Conservation (phyloP, 2,797 vertebrate genomes). For the Tolypeutes matacus region DNA sequence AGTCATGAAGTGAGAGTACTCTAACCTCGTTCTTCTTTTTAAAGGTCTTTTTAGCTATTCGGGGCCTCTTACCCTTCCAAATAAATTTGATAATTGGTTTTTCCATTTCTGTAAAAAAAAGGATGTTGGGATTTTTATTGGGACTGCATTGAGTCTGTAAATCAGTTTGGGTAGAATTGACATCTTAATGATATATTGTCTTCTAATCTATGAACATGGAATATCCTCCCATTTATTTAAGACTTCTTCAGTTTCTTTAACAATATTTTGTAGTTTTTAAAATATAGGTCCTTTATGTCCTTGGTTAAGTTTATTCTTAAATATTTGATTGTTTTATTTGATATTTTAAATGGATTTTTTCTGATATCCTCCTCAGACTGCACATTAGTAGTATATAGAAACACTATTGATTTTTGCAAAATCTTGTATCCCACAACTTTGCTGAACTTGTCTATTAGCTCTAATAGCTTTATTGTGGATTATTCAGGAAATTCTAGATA, state of each 20-base stretch:
- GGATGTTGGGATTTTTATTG: slow-evolving; percentile 3
- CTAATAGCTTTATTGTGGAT: neutral
- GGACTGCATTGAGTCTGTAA: slow-evolving; percentile 8
- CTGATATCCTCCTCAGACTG: slow-evolving; percentile 30
- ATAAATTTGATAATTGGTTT: slow-evolving; percentile 41
- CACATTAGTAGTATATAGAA: neutral
- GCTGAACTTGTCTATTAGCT: slow-evolving; percentile 51
- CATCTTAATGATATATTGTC: slow-evolving; percentile 37
- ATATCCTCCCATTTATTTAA: slow-evolving; percentile 15
- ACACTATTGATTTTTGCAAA: neutral
- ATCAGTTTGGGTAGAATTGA: slow-evolving; percentile 11
- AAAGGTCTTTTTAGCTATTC: slow-evolving; percentile 17
- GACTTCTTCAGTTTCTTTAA: slow-evolving; percentile 30
- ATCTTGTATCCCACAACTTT: neutral
- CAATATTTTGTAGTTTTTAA: slow-evolving; percentile 26
- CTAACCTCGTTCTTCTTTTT: slow-evolving; percentile 36
- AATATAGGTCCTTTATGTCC: neutral
- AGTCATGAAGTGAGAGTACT: neutral
- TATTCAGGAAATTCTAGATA: neutral
- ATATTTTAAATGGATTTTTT: slow-evolving; percentile 20
- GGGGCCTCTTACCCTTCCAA: neutral
- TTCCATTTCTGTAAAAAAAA: slow-evolving; percentile 27
- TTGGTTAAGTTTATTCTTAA: slow-evolving; percentile 38
- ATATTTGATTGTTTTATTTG: neutral
- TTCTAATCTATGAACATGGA: slow-evolving; percentile 1